Conservation (phyloP, 2,797 vertebrate genomes). For the Lepilemur ruficaudatus region DNA sequence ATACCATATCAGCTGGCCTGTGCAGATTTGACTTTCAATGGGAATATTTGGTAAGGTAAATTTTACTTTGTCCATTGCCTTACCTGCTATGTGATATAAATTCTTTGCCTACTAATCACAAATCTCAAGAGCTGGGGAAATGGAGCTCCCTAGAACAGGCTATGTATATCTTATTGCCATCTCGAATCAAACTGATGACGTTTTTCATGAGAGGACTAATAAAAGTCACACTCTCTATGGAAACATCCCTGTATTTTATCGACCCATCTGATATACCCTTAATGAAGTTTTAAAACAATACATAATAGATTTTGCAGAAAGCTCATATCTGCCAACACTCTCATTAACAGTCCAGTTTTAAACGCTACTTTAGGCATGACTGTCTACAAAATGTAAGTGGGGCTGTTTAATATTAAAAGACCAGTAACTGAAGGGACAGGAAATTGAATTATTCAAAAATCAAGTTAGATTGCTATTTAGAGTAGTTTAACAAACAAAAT, state of each 20-base stretch:
- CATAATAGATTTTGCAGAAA: constrained; percentile 80
- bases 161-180: constrained; percentile 66
- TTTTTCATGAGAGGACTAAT: constrained; percentile 65
- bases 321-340: constrained; percentile 68
- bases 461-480: constrained; percentile 75
- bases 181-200: constrained; percentile 15
- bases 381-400: constrained; percentile 65
- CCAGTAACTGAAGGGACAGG: constrained; percentile 77
- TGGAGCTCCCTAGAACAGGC: constrained; percentile 17
- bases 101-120: constrained; percentile 44
- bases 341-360: constrained; percentile 76
- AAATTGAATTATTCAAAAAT: constrained; percentile 79
- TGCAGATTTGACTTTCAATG: constrained; percentile 67
- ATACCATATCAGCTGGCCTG: neutral
- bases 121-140: constrained; percentile 48
- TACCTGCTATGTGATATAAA: constrained; percentile 63
- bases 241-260: constrained; percentile 73
- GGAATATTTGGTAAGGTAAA: constrained; percentile 67
- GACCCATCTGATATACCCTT: constrained; percentile 68
- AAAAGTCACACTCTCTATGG: constrained; percentile 67
- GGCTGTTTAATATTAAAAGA: constrained; percentile 77
- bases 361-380: constrained; percentile 70
- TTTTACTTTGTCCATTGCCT: constrained; percentile 56
- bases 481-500: constrained; percentile 75
- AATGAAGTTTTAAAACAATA: constrained; percentile 81